phyloP scores from a whole-genome alignment of 2,113 vertebrate species.

The Vimba vimba region DNA sequence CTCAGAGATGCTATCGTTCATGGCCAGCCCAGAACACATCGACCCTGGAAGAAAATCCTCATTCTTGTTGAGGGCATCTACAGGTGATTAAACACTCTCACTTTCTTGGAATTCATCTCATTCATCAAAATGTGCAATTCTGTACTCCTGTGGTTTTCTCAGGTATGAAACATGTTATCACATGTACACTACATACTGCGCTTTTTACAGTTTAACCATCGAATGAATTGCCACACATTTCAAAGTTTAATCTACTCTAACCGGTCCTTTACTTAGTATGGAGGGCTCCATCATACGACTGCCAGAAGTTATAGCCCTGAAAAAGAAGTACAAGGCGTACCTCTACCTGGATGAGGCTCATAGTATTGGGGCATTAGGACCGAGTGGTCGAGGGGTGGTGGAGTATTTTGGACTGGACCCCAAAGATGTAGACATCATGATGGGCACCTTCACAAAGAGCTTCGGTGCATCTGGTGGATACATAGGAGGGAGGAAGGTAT shows the following conservation, averaged over 20 bases:
- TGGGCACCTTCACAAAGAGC: constrained; percentile 98
- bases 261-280: constrained; percentile 78
- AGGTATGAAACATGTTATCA: not conserved
- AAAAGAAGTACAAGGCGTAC: constrained; percentile 94
- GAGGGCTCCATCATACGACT: constrained; percentile 94
- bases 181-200: not conserved
- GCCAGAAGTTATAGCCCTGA: constrained; percentile 92
- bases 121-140: not conserved
- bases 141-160: not conserved
- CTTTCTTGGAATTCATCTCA: not conserved
- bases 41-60: constrained; percentile 91
- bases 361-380: constrained; percentile 92
- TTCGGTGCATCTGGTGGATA: constrained; percentile 93
- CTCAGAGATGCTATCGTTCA: constrained; percentile 88
- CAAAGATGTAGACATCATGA: constrained; percentile 91
- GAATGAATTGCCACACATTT: not conserved
- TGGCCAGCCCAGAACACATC: constrained; percentile 86
- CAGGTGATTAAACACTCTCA: constrained; percentile 73
- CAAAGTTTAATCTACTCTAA: not conserved
- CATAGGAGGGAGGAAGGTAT: constrained; percentile 90
- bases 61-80: constrained; percentile 89
- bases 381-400: constrained; percentile 86
- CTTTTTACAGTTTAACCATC: not conserved
- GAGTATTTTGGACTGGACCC: constrained; percentile 92
- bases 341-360: constrained; percentile 96